Conservation (phyloP, 2,113 vertebrate genomes). For the Salvelinus sp. region DNA sequence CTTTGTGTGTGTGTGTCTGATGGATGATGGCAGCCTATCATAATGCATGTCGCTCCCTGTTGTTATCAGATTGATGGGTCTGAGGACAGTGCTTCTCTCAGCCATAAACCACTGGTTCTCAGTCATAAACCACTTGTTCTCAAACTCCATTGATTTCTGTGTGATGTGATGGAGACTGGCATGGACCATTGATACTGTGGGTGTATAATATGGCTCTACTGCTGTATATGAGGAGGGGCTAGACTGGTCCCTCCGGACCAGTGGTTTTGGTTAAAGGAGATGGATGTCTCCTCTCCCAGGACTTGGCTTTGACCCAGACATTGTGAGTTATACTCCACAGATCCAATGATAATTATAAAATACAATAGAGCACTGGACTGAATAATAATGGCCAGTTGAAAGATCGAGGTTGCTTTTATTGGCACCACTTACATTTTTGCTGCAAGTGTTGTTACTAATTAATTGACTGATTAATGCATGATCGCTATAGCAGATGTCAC, state of each 20-base stretch:
- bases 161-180: constrained; percentile 56
- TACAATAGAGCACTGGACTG: too few species aligned
- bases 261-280: too few species aligned
- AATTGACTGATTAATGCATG: not conserved
- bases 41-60: constrained; percentile 46
- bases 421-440: not conserved
- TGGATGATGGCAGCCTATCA: constrained; percentile 56
- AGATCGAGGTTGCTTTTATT: too few species aligned
- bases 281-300: too few species aligned
- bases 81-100: constrained; percentile 47
- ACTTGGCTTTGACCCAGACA: too few species aligned
- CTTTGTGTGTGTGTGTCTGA: constrained; percentile 30
- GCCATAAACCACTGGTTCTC: constrained; percentile 61
- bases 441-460: constrained; percentile 33
- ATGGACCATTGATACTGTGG: not conserved
- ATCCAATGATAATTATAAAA: too few species aligned
- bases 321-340: too few species aligned
- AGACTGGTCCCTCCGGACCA: not conserved
- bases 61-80: constrained; percentile 63
- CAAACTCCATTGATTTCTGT: constrained; percentile 61
- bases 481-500: not conserved
- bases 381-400: too few species aligned
- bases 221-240: not conserved
- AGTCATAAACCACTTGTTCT: constrained; percentile 64
- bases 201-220: not conserved